Conservation (phyloP, 2,888 invertebrate genomes). For the Tuberolachnus salignus region DNA sequence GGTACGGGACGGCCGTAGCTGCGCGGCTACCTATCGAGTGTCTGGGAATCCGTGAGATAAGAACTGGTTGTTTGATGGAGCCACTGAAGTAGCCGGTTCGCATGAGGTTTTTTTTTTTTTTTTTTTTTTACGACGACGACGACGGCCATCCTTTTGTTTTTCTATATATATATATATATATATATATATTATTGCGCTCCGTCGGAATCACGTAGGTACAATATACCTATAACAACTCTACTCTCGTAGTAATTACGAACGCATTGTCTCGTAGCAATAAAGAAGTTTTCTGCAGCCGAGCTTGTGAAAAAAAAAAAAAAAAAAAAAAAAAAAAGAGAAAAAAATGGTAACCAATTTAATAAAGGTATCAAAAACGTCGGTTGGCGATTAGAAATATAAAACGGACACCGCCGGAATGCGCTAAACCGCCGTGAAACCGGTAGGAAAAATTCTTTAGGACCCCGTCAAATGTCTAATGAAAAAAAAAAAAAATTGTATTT, state of each 20-base stretch:
- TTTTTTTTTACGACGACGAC: conserved; percentile 18
- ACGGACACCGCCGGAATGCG: not conserved
- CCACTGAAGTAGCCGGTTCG: conserved; percentile 2
- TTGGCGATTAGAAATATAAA: conserved; percentile 11
- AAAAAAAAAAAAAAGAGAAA: conserved; percentile 1
- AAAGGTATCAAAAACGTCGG: conserved; percentile 38
- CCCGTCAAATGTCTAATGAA: not conserved
- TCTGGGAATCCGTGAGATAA: conserved; percentile 50
- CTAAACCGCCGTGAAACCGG: not conserved
- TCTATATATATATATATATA: no score
- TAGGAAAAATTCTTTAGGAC: not conserved
- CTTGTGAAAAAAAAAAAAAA: conserved; percentile 18
- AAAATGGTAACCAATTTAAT: not conserved
- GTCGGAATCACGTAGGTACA: conserved; percentile 35
- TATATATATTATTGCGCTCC: not conserved
- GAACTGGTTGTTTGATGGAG: conserved; percentile 43
- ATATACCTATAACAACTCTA: not conserved
- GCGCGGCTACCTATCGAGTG: not conserved
- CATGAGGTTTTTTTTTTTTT: conserved; percentile 24
- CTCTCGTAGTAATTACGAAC: conserved; percentile 33
- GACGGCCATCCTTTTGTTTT: conserved; percentile 52
- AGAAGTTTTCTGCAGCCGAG: conserved; percentile 18
- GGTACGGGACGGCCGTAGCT: not conserved
- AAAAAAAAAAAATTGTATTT: no score
- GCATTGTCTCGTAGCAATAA: conserved; percentile 29